Base-by-base conservation (phyloP, 2,113 vertebrate species). In the Alethe castanea region DNA sequence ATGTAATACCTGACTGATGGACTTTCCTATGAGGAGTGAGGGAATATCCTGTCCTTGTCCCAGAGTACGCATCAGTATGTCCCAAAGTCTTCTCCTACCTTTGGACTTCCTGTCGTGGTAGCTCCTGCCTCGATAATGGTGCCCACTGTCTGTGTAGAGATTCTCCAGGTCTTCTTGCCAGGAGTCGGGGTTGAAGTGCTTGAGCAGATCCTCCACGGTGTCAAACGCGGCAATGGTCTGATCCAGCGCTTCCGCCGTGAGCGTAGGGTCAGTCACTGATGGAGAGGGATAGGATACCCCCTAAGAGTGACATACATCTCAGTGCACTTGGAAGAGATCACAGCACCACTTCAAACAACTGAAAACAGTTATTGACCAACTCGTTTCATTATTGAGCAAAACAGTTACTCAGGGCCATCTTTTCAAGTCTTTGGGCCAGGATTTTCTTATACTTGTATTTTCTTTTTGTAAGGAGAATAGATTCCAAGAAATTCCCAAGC, bases 81-180 rank as follows among this genome's bases (percentile, higher is more conserved):
- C 38, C 76, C 38, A 24, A 65, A 54, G 42, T 18, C 14, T 29
- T 80, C 81, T 92, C 98, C 95, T 98, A 99, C 99, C 98, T 98
- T 99, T 99, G 50, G 98, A 98, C 59, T 98, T 98, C 69, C 98
- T 98, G 94, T 98, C 98, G 23, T 99, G 98, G 95, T 98, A 99
- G n/a, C 98, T 98, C 53, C 98, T 98, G 80, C 99, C 99, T 88
- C 98, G 98, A 88, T 98, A 98, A 73, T 98, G 98, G 35, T 96
- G 96, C 40, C 98, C 97, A 10, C 98, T 98, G 36, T 99, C 98
- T 45, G 98, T 97, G 95, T 99, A 99, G 60, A 99, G 97, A 94
- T 97, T 98, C 84, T 99, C 98, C 5, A 99, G 98, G 89, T 99
- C 99, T 73, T 99, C 98, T 95, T 98, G 98, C 99, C 99, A 99